Conservation (phyloP, 2,888 invertebrate species). For the Macropis europaea region DNA sequence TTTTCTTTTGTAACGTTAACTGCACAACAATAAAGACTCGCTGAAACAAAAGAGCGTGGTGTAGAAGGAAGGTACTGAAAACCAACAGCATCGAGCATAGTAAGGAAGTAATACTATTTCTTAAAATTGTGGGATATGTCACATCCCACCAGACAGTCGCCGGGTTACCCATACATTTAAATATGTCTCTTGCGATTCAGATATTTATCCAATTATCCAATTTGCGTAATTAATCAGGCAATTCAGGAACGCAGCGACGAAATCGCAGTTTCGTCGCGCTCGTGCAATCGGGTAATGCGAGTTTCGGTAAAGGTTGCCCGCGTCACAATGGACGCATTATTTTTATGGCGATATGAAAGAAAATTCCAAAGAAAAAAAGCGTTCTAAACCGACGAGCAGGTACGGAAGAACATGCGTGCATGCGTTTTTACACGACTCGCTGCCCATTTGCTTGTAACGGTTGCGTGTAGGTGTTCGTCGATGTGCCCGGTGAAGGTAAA, state of each 20-base stretch:
- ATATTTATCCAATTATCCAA: too few relatives aligned
- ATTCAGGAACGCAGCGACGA: not conserved
- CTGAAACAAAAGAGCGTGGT: too few relatives aligned
- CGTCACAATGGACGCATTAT: not conserved
- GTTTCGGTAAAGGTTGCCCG: not conserved
- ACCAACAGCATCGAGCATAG: too few relatives aligned
- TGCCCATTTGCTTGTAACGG: constrained; percentile 15
- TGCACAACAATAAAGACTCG: too few relatives aligned
- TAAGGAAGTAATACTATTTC: too few relatives aligned
- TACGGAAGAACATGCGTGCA: not conserved
- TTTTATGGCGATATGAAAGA: not conserved
- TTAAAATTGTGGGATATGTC: too few relatives aligned
- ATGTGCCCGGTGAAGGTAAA: constrained; percentile 57
- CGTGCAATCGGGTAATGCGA: not conserved
- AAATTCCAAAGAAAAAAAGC: not conserved
- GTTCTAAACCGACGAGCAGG: not conserved
- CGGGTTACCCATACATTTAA: too few relatives aligned
- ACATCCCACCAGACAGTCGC: too few relatives aligned
- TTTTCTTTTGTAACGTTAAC: too few relatives aligned
- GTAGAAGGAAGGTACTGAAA: too few relatives aligned
- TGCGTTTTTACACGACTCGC: constrained; percentile 24
- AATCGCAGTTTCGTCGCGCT: not conserved
- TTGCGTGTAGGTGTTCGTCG: constrained; percentile 7
- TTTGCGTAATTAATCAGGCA: not conserved
- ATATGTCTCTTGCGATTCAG: too few relatives aligned